phyloP scores from a whole-genome alignment of 2,113 vertebrate species.

The Heterotilapia buettikoferi region DNA sequence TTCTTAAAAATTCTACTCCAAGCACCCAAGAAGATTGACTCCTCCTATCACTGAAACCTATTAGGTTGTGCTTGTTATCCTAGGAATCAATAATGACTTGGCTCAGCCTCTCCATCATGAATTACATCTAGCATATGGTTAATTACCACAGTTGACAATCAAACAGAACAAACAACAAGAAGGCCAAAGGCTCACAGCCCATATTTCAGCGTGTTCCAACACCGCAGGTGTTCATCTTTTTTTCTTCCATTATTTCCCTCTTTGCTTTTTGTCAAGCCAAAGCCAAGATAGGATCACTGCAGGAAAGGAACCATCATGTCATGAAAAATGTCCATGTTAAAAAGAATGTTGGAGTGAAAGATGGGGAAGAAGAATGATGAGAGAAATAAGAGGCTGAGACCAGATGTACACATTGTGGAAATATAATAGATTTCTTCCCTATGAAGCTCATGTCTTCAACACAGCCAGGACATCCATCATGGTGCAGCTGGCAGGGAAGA shows the following conservation, averaged over 20 bases:
- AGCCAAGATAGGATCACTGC: neutral
- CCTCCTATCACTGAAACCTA: neutral
- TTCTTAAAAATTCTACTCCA: neutral
- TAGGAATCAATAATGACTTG: neutral
- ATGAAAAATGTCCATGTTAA: neutral
- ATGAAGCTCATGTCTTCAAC: neutral
- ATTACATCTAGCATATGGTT: neutral
- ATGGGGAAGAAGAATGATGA: neutral
- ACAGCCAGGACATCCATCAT: neutral
- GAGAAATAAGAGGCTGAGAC: neutral
- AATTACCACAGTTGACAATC: constrained; percentile 3
- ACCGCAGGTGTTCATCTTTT: neutral
- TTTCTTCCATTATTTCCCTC: neutral
- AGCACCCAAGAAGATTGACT: neutral
- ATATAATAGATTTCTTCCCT: neutral
- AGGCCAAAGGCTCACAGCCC: neutral
- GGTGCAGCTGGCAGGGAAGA: neutral
- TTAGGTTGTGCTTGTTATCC: neutral
- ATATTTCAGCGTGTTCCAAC: neutral
- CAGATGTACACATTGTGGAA: neutral
- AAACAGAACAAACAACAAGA: neutral
- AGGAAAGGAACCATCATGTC: neutral
- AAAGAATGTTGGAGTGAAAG: neutral
- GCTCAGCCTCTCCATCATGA: neutral
- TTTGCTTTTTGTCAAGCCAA: neutral